Conservation (phyloP, 2,888 invertebrate species). For the Drosophila paracracens region DNA sequence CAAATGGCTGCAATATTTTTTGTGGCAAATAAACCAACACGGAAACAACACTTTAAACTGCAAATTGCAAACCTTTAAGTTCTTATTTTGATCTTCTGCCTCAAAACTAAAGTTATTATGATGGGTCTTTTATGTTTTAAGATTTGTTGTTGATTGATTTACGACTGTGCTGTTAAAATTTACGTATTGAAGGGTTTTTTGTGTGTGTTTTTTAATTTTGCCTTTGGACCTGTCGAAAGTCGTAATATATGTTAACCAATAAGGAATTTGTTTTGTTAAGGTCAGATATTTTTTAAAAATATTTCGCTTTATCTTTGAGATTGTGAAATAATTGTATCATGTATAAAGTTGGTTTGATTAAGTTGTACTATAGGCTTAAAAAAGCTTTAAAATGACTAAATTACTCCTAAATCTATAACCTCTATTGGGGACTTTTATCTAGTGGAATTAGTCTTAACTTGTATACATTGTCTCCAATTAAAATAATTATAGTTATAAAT, state of each 20-base stretch:
- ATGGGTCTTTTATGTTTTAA: conserved; percentile 11
- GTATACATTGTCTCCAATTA: not conserved
- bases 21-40: conserved; percentile 32
- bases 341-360: not conserved
- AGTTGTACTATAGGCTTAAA: not conserved
- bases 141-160: conserved; percentile 42
- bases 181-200: conserved; percentile 19
- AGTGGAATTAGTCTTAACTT: not conserved
- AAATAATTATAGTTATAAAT: not conserved
- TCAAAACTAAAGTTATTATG: conserved; percentile 12
- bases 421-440: not conserved
- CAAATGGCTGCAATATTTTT: conserved; percentile 43
- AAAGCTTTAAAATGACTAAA: not conserved
- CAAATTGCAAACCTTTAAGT: conserved; percentile 16
- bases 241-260: not conserved
- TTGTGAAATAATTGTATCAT: not conserved
- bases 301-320: not conserved
- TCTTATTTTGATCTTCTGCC: conserved; percentile 8
- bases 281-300: not conserved
- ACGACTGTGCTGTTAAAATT: conserved; percentile 27
- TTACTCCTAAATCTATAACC: not conserved
- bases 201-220: conserved; percentile 1
- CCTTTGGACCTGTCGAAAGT: not conserved
- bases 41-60: conserved; percentile 43
- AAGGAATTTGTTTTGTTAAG: not conserved